A percentile compares a stretch with the other conserved stretches of the same genome.
Evolutionary conservation across 2,888 invertebrate genomes (phyloP).

Genomic region (Pollenia labialis): DNA sequence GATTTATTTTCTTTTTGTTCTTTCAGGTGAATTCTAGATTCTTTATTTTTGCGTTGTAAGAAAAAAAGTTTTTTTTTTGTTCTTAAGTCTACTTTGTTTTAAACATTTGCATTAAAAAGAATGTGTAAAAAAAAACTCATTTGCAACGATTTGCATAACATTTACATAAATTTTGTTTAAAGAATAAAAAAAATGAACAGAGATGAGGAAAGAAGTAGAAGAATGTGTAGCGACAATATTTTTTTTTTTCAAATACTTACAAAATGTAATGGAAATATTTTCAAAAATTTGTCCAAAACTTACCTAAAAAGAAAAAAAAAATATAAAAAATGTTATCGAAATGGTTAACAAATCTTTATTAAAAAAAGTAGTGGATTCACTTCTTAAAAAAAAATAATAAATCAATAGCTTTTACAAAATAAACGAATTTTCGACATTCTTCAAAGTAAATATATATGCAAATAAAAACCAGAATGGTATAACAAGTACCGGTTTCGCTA

Average conservation of each 20-base stretch:
- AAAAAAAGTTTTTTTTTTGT: neutral
- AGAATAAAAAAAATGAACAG: neutral
- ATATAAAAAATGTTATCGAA: neutral
- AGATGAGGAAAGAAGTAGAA: neutral
- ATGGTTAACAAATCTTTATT: too few species aligned
- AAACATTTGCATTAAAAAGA: slow-evolving; percentile 28
- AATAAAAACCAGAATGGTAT: too few species aligned
- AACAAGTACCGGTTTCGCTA: too few species aligned
- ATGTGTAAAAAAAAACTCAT: slow-evolving; percentile 48
- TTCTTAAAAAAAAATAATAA: too few species aligned
- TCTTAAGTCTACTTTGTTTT: slow-evolving; percentile 11
- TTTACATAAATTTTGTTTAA: slow-evolving; percentile 44
- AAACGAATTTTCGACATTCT: too few species aligned
- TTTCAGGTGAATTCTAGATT: slow-evolving; percentile 3
- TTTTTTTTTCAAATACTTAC: neutral
- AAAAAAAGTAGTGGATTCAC: too few species aligned
- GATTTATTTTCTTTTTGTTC: slow-evolving; percentile 39
- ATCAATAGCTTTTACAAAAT: too few species aligned
- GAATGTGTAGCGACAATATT: too few species aligned
- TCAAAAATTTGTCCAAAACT: neutral
- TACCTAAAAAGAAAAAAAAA: slow-evolving; percentile 14
- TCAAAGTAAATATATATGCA: too few species aligned
- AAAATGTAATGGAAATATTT: neutral
- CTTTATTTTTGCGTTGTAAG: neutral
- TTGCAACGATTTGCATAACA: slow-evolving; percentile 63